Evolutionary conservation across 2,888 invertebrate genomes (phyloP).

Genomic region (Drosophila buzzatii): DNA sequence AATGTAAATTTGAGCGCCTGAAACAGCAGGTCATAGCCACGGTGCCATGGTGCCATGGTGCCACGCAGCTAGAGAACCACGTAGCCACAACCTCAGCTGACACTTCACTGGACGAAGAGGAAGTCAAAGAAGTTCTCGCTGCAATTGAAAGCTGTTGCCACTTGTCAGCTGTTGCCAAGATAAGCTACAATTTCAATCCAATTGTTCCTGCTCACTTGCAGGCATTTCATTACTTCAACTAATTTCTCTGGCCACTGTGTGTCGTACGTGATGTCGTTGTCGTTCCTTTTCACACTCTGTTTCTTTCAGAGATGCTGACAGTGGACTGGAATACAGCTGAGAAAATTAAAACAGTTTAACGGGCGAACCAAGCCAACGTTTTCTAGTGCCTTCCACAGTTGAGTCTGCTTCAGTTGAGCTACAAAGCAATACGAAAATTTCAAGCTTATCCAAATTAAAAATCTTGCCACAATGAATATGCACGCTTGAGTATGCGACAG

Average conservation of each 20-base stretch:
- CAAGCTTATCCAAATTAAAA: not conserved
- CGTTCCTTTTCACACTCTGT: slow-evolving; percentile 3
- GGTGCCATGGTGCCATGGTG: slow-evolving; percentile 1
- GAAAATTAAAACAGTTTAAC: not conserved
- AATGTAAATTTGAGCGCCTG: slow-evolving; percentile 71
- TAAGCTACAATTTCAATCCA: slow-evolving; percentile 21
- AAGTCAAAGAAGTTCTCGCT: slow-evolving; percentile 2
- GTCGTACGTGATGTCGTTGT: slow-evolving; percentile 45
- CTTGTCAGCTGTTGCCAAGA: slow-evolving; percentile 27
- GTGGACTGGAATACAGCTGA: not conserved
- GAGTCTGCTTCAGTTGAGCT: not conserved
- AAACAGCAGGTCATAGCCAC: slow-evolving; percentile 15
- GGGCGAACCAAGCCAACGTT: no score
- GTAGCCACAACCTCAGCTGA: slow-evolving; percentile 16
- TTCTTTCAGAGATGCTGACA: not conserved
- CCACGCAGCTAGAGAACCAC: not conserved
- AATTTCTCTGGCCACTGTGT: slow-evolving; percentile 23
- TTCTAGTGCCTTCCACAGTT: not conserved
- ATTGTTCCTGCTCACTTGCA: slow-evolving; percentile 29
- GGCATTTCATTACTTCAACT: slow-evolving; percentile 17
- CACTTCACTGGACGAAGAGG: slow-evolving; percentile 18
- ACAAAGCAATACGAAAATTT: not conserved
- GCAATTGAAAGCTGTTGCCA: slow-evolving; percentile 36
- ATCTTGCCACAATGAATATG: not conserved
- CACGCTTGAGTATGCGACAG: not conserved